These are phyloP conservation scores for Glaucopsyche alexis DNA, from an alignment of 2,888 invertebrate species.

Conservation along the genomic window DNA sequence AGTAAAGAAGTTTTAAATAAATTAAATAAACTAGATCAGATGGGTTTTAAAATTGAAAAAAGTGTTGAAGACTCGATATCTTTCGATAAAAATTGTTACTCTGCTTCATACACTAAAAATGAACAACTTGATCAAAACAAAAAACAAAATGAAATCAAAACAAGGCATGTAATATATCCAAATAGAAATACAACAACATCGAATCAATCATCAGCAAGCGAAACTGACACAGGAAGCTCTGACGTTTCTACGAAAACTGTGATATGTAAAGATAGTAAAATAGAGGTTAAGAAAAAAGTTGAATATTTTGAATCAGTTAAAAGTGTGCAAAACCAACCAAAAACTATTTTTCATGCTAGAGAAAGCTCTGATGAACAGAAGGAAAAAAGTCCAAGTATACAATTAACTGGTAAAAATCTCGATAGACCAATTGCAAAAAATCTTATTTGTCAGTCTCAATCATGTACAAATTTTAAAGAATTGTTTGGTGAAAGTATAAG, in stretches of 20 bases:
- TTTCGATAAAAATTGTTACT: slow-evolving; percentile 19
- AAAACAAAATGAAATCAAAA: slow-evolving; percentile 78
- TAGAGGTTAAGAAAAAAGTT: slow-evolving; percentile 86
- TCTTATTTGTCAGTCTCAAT: slow-evolving; percentile 80
- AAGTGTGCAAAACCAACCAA: slow-evolving; percentile 69
- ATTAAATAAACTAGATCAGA: slow-evolving; percentile 50
- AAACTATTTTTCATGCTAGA: slow-evolving; percentile 74
- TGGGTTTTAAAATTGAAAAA: slow-evolving; percentile 13
- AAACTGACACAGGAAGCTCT: slow-evolving; percentile 86
- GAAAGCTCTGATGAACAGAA: slow-evolving; percentile 71
- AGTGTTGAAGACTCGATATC: slow-evolving; percentile 2
- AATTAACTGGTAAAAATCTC: slow-evolving; percentile 40
- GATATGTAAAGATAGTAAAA: slow-evolving; percentile 80
- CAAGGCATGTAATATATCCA: slow-evolving; percentile 50
- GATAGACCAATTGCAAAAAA: slow-evolving; percentile 51
- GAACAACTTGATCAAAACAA: slow-evolving; percentile 40
- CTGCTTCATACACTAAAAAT: slow-evolving; percentile 22
- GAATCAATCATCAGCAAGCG: slow-evolving; percentile 79
- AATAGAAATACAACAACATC: slow-evolving; percentile 57
- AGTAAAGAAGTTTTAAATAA: slow-evolving; percentile 86
- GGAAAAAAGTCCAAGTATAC: slow-evolving; percentile 44
- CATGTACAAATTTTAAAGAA: slow-evolving; percentile 88
- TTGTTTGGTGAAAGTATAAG: slow-evolving; percentile 88
- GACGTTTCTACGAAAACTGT: slow-evolving; percentile 86
- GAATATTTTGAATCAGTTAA: slow-evolving; percentile 89